Evolutionary conservation across 2,113 vertebrate species (phyloP).

Genomic region (Oceanites oceanicus): DNA sequence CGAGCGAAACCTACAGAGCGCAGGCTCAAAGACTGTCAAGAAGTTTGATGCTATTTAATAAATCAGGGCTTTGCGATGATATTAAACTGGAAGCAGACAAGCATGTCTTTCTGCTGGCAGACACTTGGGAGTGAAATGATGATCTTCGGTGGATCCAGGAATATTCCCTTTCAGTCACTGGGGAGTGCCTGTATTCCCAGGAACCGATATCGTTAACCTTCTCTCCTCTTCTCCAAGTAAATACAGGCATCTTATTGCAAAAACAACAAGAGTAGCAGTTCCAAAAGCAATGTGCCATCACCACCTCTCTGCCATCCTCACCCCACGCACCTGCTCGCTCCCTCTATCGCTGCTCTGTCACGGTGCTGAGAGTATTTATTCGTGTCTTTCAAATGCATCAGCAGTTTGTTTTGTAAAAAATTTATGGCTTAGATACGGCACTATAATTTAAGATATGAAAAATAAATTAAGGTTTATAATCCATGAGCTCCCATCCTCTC

Average conservation of each 20-base stretch:
- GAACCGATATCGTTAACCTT: constrained; percentile 41
- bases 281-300: constrained; percentile 15
- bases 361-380: background rate
- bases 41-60: constrained; percentile 14
- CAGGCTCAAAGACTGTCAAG: background rate
- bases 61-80: constrained; percentile 8
- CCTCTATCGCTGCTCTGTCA: background rate
- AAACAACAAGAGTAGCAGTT: constrained; percentile 41
- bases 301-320: background rate
- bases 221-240: constrained; percentile 28
- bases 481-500: constrained; percentile 6
- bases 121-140: constrained; percentile 10
- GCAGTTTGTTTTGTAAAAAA: constrained; percentile 14
- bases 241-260: constrained; percentile 51
- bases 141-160: constrained; percentile 18
- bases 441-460: constrained; percentile 28
- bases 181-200: constrained; percentile 54
- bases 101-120: constrained; percentile 6
- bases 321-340: background rate
- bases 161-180: constrained; percentile 45
- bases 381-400: background rate
- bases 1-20: background rate
- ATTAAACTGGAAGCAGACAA: background rate
- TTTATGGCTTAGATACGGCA: background rate
- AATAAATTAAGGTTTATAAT: constrained; percentile 47